phyloP scores from a whole-genome alignment of 92 coral and sea anemone species.

The Porites evermanni region DNA sequence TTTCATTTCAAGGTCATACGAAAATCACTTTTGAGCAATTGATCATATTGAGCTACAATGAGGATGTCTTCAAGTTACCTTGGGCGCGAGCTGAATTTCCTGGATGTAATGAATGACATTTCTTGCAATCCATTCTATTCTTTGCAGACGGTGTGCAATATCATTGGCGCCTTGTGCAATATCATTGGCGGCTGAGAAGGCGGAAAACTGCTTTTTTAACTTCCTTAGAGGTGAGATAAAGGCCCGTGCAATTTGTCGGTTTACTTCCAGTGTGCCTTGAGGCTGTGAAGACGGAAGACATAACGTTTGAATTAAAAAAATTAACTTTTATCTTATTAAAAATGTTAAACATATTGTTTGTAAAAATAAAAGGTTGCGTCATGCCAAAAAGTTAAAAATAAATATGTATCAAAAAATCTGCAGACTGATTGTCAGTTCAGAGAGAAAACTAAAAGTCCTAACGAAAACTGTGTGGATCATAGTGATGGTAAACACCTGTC shows the following conservation, averaged over 20 bases:
- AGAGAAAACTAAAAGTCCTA: no score
- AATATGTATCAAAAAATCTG: no score
- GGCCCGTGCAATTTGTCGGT: conserved; percentile 4
- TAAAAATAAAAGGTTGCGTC: no score
- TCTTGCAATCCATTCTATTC: conserved; percentile 4
- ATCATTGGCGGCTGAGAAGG: conserved; percentile 19
- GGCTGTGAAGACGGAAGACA: not conserved
- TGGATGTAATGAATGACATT: not conserved
- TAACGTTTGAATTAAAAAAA: not conserved
- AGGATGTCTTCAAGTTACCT: not conserved
- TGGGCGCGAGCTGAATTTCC: not conserved
- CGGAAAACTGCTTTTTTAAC: conserved; percentile 7
- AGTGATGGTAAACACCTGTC: no score
- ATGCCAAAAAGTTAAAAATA: no score
- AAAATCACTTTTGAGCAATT: no score
- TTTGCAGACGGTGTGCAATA: conserved; percentile 17
- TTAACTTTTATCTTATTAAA: not conserved
- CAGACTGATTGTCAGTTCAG: no score
- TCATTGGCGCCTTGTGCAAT: conserved; percentile 28
- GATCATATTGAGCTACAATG: not conserved
- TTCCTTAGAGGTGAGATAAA: conserved; percentile 12
- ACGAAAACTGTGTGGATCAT: no score
- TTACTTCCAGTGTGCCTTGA: not conserved
- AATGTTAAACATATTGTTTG: not conserved
- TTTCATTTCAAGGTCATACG: no score